Base-by-base conservation (phyloP, 2,797 vertebrate genomes). In the Avahi laniger region DNA sequence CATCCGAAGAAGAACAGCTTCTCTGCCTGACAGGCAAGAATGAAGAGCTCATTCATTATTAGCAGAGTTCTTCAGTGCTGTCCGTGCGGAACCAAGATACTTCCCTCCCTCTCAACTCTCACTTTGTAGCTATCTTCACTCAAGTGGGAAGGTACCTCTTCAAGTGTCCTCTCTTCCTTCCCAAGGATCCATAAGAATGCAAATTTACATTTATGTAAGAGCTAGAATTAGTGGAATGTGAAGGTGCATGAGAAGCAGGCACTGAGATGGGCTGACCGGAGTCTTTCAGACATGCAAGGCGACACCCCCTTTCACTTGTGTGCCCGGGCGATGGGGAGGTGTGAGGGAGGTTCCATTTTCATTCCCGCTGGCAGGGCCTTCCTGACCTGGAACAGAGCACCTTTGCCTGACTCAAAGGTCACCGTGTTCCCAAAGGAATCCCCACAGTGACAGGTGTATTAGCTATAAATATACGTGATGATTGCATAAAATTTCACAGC, bases 401-500 rank as follows among this genome's bases (percentile, higher is more conserved):
- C 6, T 14, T 69, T 80, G 73, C 24, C 76, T 59, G 43, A 50
- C 63, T 70, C 80, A 92, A 33, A 96, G 76, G 63, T 97, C 95
- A 87, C 11, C 30, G 63, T 35, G 67, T 91, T 65, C 91, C 87
- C 61, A 82, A 75, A 70, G 67, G 90, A 24, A 54, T 93, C 69
- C 92, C 72, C 41, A 69, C 54, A 94, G 83, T 75, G 93, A 63
- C 73, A 93, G 26, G 4, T 52, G 81, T 61, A 81, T 14, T 50
- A 80, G 69, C 95, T 80, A 89, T 48, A 91, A 80, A 89, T 93
- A 94, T 38, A 65, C 35, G 12, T 1, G 1, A 63, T 91, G 97
- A 91, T 26, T 50, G 48, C 70, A 52, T 86, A 80, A 18, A 80
- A 89, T 94, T 93, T 95, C 73, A 78, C 38, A 96, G 78, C 89